phyloP scores from a whole-genome alignment of 2,888 invertebrate species.

The Coenonympha glycerion region DNA sequence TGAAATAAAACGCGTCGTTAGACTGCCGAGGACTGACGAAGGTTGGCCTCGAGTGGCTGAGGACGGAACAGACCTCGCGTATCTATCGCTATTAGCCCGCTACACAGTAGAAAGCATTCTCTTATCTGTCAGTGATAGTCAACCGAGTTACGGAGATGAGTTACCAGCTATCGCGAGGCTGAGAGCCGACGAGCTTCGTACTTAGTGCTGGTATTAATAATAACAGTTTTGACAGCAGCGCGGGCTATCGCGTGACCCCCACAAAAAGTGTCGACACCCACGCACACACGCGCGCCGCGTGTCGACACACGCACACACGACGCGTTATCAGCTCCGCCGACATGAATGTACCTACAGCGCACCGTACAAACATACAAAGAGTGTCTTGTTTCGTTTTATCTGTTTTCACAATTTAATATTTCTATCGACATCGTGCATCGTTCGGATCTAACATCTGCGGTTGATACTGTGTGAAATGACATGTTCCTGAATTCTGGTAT shows the following conservation, averaged over 20 bases:
- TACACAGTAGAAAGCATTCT: too few relatives aligned
- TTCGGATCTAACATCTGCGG: too few relatives aligned
- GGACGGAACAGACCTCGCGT: too few relatives aligned
- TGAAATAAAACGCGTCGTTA: constrained; percentile 35
- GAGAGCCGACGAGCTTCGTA: background rate
- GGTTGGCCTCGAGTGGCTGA: constrained; percentile 48
- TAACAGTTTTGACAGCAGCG: constrained; percentile 22
- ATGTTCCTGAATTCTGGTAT: too few relatives aligned
- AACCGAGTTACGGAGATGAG: background rate
- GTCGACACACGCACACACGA: background rate
- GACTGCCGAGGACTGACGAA: constrained; percentile 49
- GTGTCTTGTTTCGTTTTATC: background rate
- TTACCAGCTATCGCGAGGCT: background rate
- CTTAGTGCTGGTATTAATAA: constrained; percentile 7
- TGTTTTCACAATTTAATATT: too few relatives aligned
- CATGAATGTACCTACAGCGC: background rate
- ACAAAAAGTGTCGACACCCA: constrained; percentile 13
- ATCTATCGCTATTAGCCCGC: too few relatives aligned
- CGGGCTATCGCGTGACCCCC: constrained; percentile 50
- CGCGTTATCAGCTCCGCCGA: too few relatives aligned
- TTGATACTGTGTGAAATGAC: too few relatives aligned
- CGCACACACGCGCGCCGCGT: background rate
- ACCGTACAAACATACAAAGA: background rate
- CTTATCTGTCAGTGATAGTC: too few relatives aligned
- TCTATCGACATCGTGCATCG: too few relatives aligned